Conservation (phyloP, 2,888 invertebrate species). For the Phengaris alcon region DNA sequence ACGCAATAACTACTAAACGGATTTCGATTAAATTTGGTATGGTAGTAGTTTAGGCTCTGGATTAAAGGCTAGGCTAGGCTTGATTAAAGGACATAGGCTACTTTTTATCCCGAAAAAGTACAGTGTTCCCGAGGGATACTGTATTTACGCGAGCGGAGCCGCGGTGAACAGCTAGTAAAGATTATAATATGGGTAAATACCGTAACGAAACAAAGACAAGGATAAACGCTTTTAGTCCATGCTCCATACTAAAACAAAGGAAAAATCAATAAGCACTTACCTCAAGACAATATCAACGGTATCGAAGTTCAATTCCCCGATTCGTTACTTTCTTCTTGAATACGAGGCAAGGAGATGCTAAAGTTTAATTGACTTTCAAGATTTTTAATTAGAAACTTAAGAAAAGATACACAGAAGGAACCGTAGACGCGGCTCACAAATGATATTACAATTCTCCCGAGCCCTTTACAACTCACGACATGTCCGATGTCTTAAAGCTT, state of each 20-base stretch:
- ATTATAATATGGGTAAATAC: not conserved
- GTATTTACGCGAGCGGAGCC: too few relatives aligned
- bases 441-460: slow-evolving; percentile 53
- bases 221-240: slow-evolving; percentile 10
- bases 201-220: not conserved
- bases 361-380: slow-evolving; percentile 74
- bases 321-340: slow-evolving; percentile 53
- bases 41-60: too few relatives aligned
- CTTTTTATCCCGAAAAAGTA: too few relatives aligned
- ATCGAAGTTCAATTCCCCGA: slow-evolving; percentile 53
- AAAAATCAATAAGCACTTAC: slow-evolving; percentile 27
- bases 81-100: too few relatives aligned
- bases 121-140: too few relatives aligned
- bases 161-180: too few relatives aligned
- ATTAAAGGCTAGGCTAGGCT: too few relatives aligned
- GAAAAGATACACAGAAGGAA: slow-evolving; percentile 44
- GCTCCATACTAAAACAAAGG: slow-evolving; percentile 16
- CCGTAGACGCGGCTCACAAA: slow-evolving; percentile 41
- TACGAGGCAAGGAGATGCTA: slow-evolving; percentile 46
- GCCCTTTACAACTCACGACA: slow-evolving; percentile 31
- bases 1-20: too few relatives aligned
- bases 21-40: too few relatives aligned
- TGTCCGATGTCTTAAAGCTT: not conserved
- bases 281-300: slow-evolving; percentile 45
- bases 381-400: slow-evolving; percentile 72